Base-by-base conservation (phyloP, 2,113 vertebrate species). In the Struthidea cinerea region DNA sequence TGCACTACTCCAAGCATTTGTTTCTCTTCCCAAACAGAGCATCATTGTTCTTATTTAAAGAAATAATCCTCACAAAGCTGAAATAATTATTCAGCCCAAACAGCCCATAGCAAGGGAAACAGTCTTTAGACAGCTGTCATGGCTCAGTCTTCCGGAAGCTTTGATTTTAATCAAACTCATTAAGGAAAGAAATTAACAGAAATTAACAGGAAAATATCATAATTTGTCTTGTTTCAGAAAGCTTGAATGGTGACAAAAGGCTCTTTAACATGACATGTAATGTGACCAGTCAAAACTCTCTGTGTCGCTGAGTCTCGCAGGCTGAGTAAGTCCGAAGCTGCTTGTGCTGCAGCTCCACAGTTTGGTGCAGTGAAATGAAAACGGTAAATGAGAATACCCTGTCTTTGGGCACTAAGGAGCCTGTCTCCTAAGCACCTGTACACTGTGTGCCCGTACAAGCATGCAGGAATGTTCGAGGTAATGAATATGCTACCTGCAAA, bases 161-260 rank as follows among this genome's bases (percentile, higher is more conserved):
- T 98, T 98, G 96, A 91, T 97, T 98, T 98, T 97, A 98, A 98
- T 98, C 96, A 98, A 98, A 98, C 96, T 97, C 97, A 97, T 98
- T 98, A 98, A 93, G 95, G 92, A 96, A 97, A 98, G 97, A 97
- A 98, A 98, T 98, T 98, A 98, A 98, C 97, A 98, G 97, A 98
- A 96, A 96, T 96, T 97, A 96, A 96, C 91, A 89, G 94, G 97
- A 98, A 97, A 97, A 98, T 97, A 98, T 98, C 94, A 97, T 98
- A 97, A 98, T 98, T 98, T 98, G 97, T 98, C 98, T 97, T 98
- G 97, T 98, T 97, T 98, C 97, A 96, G 97, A 98, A 97, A 97
- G 95, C 95, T 84, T 84, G 94, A 97, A 98, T 93, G 95, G 97
- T 97, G 97, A 98, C 97, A 98, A 98, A 98, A 95, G 94, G 71